Conservation (phyloP, 1,140 invertebrate genomes). For the Eueides isabella region DNA sequence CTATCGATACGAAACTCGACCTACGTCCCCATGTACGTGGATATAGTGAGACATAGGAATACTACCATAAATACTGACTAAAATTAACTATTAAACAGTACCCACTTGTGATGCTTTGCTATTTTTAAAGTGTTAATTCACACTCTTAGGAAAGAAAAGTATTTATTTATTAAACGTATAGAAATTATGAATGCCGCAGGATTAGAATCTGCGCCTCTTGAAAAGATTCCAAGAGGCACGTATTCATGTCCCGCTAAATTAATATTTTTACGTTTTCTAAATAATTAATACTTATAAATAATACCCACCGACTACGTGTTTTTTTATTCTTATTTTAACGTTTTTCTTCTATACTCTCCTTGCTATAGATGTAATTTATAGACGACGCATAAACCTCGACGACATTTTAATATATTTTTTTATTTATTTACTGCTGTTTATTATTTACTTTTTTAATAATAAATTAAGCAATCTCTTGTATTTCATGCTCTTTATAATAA, state of each 20-base stretch:
- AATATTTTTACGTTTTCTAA: no score
- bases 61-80: conserved; percentile 5
- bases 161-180: no score
- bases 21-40: conserved; percentile 63
- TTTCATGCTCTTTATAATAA: not conserved
- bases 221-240: no score
- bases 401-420: no score
- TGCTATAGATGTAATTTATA: no score
- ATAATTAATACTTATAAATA: no score
- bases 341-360: not conserved
- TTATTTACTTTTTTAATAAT: conserved; percentile 5
- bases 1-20: conserved; percentile 50
- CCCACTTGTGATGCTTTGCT: conserved; percentile 2
- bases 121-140: no score
- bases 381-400: no score
- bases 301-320: conserved; percentile 16
- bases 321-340: not conserved
- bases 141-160: no score
- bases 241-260: no score
- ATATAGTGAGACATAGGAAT: conserved; percentile 60
- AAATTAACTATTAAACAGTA: conserved; percentile 2
- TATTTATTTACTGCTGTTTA: not conserved
- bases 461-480: not conserved
- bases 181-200: no score
- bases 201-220: no score